A percentile compares a stretch with the other conserved stretches of the same genome.
phyloP scores from a whole-genome alignment of 2,113 vertebrate species.

The Atlantisia rogersi region DNA sequence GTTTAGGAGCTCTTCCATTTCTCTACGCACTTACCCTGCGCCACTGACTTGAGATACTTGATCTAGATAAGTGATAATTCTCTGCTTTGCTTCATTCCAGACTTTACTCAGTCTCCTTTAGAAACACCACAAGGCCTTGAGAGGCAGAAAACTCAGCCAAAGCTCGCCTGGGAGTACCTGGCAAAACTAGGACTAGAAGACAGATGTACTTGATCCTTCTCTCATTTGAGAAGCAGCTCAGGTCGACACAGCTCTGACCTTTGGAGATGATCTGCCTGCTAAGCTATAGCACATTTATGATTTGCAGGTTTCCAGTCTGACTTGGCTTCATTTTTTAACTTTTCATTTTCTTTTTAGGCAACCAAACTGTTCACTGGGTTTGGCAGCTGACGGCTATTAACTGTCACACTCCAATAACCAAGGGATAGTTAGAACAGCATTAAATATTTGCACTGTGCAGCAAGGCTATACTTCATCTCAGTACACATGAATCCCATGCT shows the following conservation, averaged over 20 bases:
- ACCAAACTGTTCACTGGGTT: conserved; percentile 23
- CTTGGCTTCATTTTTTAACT: conserved; percentile 69
- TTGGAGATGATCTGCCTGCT: conserved; percentile 39
- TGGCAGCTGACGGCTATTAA: conserved; percentile 70
- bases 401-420: conserved; percentile 68
- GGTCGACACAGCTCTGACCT: conserved; percentile 12
- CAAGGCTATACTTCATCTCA: conserved; percentile 54
- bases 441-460: conserved; percentile 70
- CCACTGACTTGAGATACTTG: not conserved
- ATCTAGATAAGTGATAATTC: not conserved
- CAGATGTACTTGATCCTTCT: not conserved
- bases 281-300: conserved; percentile 39
- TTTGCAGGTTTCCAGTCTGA: not conserved
- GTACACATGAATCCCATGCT: conserved; percentile 38
- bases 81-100: conserved; percentile 2
- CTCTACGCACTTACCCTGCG: not conserved
- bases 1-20: conserved; percentile 28
- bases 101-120: not conserved
- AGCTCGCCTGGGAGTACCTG: not conserved
- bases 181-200: not conserved
- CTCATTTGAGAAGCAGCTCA: conserved; percentile 40
- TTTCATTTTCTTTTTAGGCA: conserved; percentile 56
- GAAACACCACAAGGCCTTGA: not conserved
- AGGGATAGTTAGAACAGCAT: conserved; percentile 64
- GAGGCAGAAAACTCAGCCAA: not conserved